Evolutionary conservation across 2,888 invertebrate species (phyloP).

Genomic region (Chymomyza amoena): DNA sequence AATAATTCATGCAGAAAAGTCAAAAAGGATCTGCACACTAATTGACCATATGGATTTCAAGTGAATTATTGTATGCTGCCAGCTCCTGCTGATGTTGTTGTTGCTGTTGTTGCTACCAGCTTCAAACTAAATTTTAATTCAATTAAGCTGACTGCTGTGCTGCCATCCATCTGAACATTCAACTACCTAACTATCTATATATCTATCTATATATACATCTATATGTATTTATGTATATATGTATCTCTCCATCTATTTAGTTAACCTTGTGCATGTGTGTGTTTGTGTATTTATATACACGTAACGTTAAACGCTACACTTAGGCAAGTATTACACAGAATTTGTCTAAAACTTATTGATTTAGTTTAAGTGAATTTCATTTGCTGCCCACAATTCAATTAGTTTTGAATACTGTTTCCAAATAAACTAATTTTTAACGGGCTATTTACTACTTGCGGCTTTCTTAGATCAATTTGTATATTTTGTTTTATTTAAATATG

Average conservation of each 20-base stretch:
- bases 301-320: not conserved
- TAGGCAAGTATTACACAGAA: not conserved
- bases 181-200: not conserved
- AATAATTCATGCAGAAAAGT: conserved; percentile 68
- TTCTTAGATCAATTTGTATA: conserved; percentile 16
- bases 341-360: conserved; percentile 4
- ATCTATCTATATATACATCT: not conserved
- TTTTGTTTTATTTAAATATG: not conserved
- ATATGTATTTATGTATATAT: not conserved
- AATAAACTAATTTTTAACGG: not conserved
- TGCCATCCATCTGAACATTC: not conserved
- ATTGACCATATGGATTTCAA: conserved; percentile 69
- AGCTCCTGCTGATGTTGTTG: not conserved
- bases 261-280: not conserved
- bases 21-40: conserved; percentile 61
- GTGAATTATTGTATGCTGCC: conserved; percentile 40
- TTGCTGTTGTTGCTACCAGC: not conserved
- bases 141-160: conserved; percentile 30
- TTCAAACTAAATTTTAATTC: conserved; percentile 44
- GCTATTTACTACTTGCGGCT: conserved; percentile 8
- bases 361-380: not conserved
- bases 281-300: not conserved
- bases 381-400: not conserved
- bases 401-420: not conserved
- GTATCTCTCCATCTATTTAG: not conserved